A percentile compares a stretch with the other conserved stretches of the same genome.
These are phyloP conservation scores for Pachyrhynchus sulphureomaculatus DNA, from an alignment of 1,140 invertebrate species.

Conservation along the genomic window DNA sequence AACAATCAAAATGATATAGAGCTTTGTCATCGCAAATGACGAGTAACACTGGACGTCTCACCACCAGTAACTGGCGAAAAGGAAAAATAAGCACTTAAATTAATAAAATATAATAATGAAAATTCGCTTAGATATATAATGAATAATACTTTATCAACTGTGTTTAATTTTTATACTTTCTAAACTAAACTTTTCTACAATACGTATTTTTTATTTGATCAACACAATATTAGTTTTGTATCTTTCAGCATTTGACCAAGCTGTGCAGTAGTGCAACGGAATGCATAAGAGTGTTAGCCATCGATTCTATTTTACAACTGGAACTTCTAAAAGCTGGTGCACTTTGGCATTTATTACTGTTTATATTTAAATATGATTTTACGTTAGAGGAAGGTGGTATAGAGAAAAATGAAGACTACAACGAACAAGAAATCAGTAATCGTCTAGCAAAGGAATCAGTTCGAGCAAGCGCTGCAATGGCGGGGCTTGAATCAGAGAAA, in stretches of 20 bases:
- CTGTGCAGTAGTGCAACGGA: constrained; percentile 81
- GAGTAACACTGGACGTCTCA: too few species aligned
- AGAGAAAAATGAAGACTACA: constrained; percentile 78
- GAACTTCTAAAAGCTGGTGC: constrained; percentile 89
- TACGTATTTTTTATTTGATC: too few species aligned
- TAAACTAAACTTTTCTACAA: too few species aligned
- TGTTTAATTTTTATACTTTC: too few species aligned
- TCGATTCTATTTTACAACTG: constrained; percentile 83
- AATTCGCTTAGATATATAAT: too few species aligned
- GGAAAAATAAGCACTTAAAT: too few species aligned
- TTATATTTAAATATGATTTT: constrained; percentile 95
- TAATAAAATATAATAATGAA: too few species aligned
- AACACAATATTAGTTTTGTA: too few species aligned
- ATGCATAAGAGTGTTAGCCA: constrained; percentile 79
- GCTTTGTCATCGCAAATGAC: too few species aligned
- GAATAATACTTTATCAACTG: too few species aligned
- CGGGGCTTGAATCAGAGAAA: constrained; percentile 73
- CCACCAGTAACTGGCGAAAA: too few species aligned
- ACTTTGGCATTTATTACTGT: constrained; percentile 88
- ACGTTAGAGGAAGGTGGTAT: constrained; percentile 97
- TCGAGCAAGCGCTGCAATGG: constrained; percentile 78
- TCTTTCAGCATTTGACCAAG: constrained; percentile 73
- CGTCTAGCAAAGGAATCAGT: constrained; percentile 85
- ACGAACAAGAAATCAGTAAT: constrained; percentile 87
- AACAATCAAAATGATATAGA: too few species aligned